These are phyloP conservation scores for Argyrosomus regius DNA, from an alignment of 2,797 vertebrate genomes.

Conservation along the genomic window DNA sequence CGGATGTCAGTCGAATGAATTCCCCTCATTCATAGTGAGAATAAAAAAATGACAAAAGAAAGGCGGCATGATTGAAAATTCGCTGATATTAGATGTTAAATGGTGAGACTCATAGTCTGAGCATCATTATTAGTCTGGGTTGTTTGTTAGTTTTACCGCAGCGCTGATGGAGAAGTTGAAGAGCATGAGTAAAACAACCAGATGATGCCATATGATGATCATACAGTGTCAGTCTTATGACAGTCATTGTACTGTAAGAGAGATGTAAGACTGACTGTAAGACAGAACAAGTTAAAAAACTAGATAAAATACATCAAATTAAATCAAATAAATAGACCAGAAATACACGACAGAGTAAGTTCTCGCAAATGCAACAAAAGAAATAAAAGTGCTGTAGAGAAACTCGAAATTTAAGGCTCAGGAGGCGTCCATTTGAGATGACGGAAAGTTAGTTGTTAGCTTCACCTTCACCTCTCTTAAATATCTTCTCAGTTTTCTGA, in stretches of 20 bases:
- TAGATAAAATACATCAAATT: neutral
- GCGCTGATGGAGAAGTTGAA: neutral
- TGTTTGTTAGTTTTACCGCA: neutral
- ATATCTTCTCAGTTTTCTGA: neutral
- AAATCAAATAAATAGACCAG: neutral
- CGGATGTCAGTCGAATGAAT: neutral
- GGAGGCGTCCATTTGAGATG: too few species aligned
- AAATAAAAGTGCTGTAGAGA: neutral
- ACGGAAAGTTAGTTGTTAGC: neutral
- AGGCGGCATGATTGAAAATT: neutral
- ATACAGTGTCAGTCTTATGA: neutral
- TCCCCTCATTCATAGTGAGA: neutral
- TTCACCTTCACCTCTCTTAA: neutral
- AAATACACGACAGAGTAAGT: neutral
- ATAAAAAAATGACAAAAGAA: slow-evolving; percentile 1
- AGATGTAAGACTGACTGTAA: neutral
- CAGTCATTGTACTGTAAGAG: neutral
- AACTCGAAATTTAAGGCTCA: neutral
- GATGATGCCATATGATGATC: neutral
- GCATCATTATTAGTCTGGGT: neutral
- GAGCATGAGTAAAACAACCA: too few species aligned
- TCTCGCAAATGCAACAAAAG: too few species aligned
- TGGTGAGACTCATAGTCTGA: neutral
- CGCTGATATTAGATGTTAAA: slow-evolving; percentile 8
- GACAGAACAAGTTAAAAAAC: too few species aligned